A percentile compares a stretch with the other conserved stretches of the same genome.
Conservation (phyloP, 2,797 vertebrate genomes). For the Phoxinus dragarum region DNA sequence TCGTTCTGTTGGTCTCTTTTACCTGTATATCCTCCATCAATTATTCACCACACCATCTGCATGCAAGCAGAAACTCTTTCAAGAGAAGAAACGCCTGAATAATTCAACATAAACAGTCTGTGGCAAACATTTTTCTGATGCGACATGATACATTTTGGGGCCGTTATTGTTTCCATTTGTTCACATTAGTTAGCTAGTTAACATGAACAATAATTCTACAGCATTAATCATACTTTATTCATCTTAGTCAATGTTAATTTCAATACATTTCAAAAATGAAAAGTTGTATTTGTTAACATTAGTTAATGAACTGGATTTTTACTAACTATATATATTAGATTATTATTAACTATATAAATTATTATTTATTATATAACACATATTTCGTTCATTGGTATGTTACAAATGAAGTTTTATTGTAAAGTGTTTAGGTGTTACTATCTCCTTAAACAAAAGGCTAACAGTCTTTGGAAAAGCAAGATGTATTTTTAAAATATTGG, state of each 20-base stretch:
- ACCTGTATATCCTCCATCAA: slow-evolving; percentile 82
- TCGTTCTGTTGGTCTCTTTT: slow-evolving; percentile 83
- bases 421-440: no score
- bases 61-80: slow-evolving; percentile 84
- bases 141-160: slow-evolving; percentile 43
- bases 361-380: background rate
- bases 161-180: background rate
- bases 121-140: slow-evolving; percentile 76
- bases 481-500: no score
- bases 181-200: background rate
- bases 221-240: background rate
- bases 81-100: slow-evolving; percentile 82
- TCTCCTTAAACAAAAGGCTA: no score
- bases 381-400: background rate
- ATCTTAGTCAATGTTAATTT: background rate
- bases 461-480: no score
- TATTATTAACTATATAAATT: no score
- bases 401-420: no score
- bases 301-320: background rate
- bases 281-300: background rate
- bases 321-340: no score
- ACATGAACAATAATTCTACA: background rate
- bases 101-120: slow-evolving; percentile 83
- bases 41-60: slow-evolving; percentile 88
- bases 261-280: background rate